Evolutionary conservation across 2,113 vertebrate genomes (phyloP).

Genomic region (Odontophorus gujanensis): DNA sequence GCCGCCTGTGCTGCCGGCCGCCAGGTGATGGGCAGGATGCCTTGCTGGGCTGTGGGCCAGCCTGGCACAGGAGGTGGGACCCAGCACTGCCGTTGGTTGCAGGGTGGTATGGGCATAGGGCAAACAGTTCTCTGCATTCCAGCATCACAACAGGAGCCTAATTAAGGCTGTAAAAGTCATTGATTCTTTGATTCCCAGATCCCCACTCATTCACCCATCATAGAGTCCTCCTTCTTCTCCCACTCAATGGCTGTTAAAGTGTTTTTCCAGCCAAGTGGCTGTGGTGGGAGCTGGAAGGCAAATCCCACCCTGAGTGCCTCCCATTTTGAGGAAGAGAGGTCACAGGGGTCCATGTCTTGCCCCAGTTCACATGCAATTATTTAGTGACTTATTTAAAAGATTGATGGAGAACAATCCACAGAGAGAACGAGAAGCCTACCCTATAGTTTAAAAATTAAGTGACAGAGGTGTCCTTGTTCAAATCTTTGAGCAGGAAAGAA

Average conservation of each 20-base stretch:
- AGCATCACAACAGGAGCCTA: not conserved
- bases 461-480: not conserved
- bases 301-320: not conserved
- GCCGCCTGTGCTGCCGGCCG: rapidly evolving
- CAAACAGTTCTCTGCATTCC: not conserved
- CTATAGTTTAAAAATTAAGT: not conserved
- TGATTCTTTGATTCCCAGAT: slow-evolving; percentile 21
- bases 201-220: not conserved
- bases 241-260: rapidly evolving
- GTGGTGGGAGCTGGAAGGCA: not conserved
- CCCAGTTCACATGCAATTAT: not conserved
- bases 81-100: not conserved
- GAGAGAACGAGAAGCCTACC: not conserved
- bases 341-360: not conserved
- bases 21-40: not conserved
- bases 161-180: not conserved
- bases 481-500: not conserved
- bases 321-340: not conserved
- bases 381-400: not conserved
- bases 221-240: not conserved
- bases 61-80: not conserved
- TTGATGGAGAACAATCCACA: not conserved
- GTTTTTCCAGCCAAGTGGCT: not conserved
- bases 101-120: not conserved
- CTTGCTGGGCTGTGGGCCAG: not conserved